A percentile compares a stretch with the other conserved stretches of the same genome.
Evolutionary conservation across 2,888 invertebrate species (phyloP).

Genomic region (Octodonta nipae): DNA sequence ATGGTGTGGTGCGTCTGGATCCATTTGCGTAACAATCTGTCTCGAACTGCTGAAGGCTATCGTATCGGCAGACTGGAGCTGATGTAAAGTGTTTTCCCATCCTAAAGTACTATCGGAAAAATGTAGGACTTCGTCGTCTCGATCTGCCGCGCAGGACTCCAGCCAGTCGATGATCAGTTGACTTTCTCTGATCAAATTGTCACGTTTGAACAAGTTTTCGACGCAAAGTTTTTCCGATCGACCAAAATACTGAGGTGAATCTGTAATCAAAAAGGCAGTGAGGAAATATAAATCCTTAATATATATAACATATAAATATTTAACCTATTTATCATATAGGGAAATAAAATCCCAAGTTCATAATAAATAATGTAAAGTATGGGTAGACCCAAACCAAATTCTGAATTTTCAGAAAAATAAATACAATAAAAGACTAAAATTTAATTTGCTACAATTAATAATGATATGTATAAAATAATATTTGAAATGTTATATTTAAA

Average conservation of each 20-base stretch:
- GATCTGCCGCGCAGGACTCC: slow-evolving; percentile 62
- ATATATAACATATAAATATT: not conserved
- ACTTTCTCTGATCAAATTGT: slow-evolving; percentile 47
- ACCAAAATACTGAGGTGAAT: slow-evolving; percentile 26
- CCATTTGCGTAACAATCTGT: slow-evolving; percentile 38
- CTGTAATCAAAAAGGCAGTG: slow-evolving; percentile 4
- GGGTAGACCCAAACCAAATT: too few relatives aligned
- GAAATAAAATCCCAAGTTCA: too few relatives aligned
- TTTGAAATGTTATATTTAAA: too few relatives aligned
- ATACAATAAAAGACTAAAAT: too few relatives aligned
- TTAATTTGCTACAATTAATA: too few relatives aligned
- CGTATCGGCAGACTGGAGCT: slow-evolving; percentile 43
- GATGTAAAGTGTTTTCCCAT: slow-evolving; percentile 85
- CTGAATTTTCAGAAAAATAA: too few relatives aligned
- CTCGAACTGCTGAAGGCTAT: slow-evolving; percentile 46
- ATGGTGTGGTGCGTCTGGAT: slow-evolving; percentile 79
- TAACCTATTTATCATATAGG: not conserved
- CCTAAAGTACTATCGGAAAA: slow-evolving; percentile 72
- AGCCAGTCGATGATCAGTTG: slow-evolving; percentile 88
- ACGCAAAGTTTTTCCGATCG: slow-evolving; percentile 49
- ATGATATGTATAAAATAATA: too few relatives aligned
- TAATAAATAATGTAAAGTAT: too few relatives aligned
- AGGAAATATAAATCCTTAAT: not conserved
- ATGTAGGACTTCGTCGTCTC: slow-evolving; percentile 44
- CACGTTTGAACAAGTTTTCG: slow-evolving; percentile 43